Evolutionary conservation across 2,888 invertebrate genomes (phyloP).

Genomic region (Oscheius sp.): DNA sequence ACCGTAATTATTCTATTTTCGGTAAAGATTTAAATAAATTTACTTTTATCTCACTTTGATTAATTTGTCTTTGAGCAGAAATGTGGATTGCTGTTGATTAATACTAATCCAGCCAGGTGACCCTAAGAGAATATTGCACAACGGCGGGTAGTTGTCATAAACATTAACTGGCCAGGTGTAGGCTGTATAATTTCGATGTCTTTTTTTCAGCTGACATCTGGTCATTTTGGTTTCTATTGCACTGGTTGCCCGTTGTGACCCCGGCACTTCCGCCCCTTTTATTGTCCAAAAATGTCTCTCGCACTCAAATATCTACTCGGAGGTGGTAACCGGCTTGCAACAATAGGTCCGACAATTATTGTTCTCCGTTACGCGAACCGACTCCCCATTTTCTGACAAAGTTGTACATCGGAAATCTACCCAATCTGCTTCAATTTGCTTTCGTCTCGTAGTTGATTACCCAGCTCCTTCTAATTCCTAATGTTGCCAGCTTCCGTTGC

Average conservation of each 20-base stretch:
- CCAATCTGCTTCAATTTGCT: neutral
- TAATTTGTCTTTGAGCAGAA: no score
- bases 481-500: slow-evolving; percentile 9
- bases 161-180: neutral
- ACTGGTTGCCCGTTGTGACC: neutral
- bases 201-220: neutral
- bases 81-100: neutral
- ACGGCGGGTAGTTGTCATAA: neutral
- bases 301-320: neutral
- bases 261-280: slow-evolving; percentile 28
- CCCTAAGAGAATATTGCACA: slow-evolving; percentile 1
- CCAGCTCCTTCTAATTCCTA: slow-evolving; percentile 14
- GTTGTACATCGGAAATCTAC: no score
- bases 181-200: neutral
- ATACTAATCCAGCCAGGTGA: slow-evolving; percentile 13
- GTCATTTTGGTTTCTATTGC: neutral
- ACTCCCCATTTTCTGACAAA: no score
- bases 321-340: neutral
- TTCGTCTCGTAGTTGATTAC: slow-evolving; percentile 7
- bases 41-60: no score
- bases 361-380: no score
- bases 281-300: slow-evolving; percentile 15
- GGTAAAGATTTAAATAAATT: no score
- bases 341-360: no score
- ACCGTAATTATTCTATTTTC: neutral